phyloP scores from a whole-genome alignment of 2,797 vertebrate species.

The Anguilla marmorata region DNA sequence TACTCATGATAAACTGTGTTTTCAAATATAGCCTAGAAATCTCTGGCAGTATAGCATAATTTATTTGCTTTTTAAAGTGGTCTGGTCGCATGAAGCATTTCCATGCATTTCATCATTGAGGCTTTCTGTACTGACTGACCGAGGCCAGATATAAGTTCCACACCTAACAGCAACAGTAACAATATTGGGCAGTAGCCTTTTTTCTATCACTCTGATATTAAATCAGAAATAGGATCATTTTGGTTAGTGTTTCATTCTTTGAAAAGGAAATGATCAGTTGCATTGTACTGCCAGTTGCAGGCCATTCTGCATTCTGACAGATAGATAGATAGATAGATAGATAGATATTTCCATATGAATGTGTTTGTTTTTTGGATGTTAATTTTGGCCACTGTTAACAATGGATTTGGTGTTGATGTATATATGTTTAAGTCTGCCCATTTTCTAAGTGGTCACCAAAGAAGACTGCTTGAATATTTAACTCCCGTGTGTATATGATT shows the following conservation, averaged over 20 bases:
- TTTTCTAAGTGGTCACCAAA: not conserved
- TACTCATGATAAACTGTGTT: not conserved
- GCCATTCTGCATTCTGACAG: not conserved
- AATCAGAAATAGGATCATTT: not conserved
- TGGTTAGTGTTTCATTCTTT: not conserved
- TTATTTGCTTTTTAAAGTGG: not conserved
- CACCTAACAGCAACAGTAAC: slow-evolving; percentile 50
- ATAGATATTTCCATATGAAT: not conserved
- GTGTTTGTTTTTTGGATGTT: not conserved
- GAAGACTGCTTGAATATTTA: slow-evolving; percentile 36
- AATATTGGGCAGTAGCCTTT: not conserved
- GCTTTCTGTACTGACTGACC: slow-evolving; percentile 53
- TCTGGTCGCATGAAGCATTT: slow-evolving; percentile 28
- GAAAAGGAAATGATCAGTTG: not conserved
- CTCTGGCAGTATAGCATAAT: not conserved
- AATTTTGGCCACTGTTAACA: not conserved
- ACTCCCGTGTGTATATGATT: slow-evolving; percentile 22
- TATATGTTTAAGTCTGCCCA: not conserved
- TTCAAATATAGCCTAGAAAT: not conserved
- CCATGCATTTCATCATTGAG: slow-evolving; percentile 46
- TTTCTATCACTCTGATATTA: not conserved
- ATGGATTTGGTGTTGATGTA: not conserved
- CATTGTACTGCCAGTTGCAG: not conserved
- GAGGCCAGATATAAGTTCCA: slow-evolving; percentile 66
- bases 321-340: not conserved